Percentiles rank a stretch among this genome's conserved stretches.
These are phyloP conservation scores for Anagrus nilaparvatae DNA, from an alignment of 1,140 invertebrate genomes.

Conservation along the genomic window DNA sequence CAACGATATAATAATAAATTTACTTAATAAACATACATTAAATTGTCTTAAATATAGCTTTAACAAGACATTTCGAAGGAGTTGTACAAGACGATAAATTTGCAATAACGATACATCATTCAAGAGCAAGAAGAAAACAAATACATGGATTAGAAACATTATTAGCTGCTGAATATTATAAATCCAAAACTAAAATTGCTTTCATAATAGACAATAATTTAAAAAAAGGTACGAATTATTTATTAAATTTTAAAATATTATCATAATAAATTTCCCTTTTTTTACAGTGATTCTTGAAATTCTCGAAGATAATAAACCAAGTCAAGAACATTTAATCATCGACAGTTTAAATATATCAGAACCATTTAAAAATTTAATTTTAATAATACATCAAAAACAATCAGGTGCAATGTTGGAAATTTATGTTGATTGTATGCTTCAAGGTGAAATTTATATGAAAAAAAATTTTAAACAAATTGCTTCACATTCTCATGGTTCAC, in stretches of 20 bases:
- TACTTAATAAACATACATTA: too few relatives aligned
- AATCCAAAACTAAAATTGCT: slow-evolving; percentile 51
- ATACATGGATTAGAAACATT: slow-evolving; percentile 47
- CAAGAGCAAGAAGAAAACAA: slow-evolving; percentile 45
- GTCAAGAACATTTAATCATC: slow-evolving; percentile 43
- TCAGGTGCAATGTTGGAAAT: slow-evolving; percentile 43
- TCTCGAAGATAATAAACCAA: slow-evolving; percentile 38
- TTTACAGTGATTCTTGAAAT: slow-evolving; percentile 51
- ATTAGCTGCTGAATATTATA: slow-evolving; percentile 53
- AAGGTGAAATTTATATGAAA: slow-evolving; percentile 42
- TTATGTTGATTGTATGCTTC: slow-evolving; percentile 48
- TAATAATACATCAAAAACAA: slow-evolving; percentile 45
- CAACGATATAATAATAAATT: too few relatives aligned
- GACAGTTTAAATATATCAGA: slow-evolving; percentile 41
- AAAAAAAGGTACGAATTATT: slow-evolving; percentile 46
- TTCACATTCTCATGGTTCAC: slow-evolving; percentile 7
- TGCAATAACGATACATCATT: slow-evolving; percentile 50
- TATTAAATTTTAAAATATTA: not conserved
- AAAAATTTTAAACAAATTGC: slow-evolving; percentile 43
- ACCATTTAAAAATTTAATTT: slow-evolving; percentile 42
- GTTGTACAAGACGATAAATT: slow-evolving; percentile 50
- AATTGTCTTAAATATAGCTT: slow-evolving; percentile 39
- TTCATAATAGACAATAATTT: slow-evolving; percentile 53
- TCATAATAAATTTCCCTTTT: not conserved
- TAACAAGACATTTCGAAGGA: slow-evolving; percentile 46